Base-by-base conservation (phyloP, 2,797 vertebrate species). In the Sebastes hubbsi region DNA sequence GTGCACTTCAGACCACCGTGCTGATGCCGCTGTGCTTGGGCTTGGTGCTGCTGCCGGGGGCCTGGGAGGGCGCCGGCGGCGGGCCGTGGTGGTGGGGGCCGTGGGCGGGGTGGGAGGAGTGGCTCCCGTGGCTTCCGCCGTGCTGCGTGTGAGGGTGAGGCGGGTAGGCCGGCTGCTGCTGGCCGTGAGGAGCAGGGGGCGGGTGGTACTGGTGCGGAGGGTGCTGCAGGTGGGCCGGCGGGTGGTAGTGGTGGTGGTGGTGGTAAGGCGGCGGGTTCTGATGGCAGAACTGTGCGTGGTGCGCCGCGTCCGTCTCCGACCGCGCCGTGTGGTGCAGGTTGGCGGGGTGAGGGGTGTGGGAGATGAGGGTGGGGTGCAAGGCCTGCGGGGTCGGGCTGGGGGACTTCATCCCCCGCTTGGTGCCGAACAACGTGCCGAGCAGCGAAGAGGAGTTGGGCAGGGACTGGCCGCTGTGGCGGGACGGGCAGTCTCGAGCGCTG, bases 1-100 rank as follows among this genome's bases (percentile, higher is more conserved):
- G 54, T 46, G 38, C n/a, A 8, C 69, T 78, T 95, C 96, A 99
- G 92, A 99, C 98, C 89, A 99, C 95, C 30, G 98, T 99, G 94
- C 98, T 99, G 95, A 99, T 99, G 91, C 97, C 98, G 1, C 97
- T 99, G 95, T 98, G 97, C 89, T 99, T 99, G 93, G 97, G 94
- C 94, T 99, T 99, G 84, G 96, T 91, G 96, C 96, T 95, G 92
- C 96, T 78, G 38, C 38, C 13, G 42, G 80, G 34, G 4, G 89
- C 87, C 49, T 94, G 91, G 58, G 96, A 86, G 9, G 97, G 90
- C 0, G 89, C 70, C 0, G 90, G 75, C 0, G 88, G 71, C 1
- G 87, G 90, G 73, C 89, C 84, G 82, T 90, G 68, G 95, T 96
- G 59, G 75, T 87, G 78, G 4, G 95, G 83, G 55, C 88, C 91